Evolutionary conservation across 23 tunicate genomes (phyloP).

Genomic region (Phallusia fumigata): DNA sequence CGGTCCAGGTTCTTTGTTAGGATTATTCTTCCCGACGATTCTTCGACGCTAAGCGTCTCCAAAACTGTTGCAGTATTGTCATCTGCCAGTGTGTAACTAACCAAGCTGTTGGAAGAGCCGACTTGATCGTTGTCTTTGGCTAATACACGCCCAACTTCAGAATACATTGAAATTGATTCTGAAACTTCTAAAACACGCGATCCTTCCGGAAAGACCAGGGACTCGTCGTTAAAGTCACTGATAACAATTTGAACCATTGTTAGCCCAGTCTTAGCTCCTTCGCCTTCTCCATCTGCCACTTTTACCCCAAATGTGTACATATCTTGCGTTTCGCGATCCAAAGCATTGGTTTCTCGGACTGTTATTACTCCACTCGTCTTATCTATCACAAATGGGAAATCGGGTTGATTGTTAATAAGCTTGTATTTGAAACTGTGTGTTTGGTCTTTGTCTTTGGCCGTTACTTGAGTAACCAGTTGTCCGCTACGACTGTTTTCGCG

Average conservation of each 20-base stretch:
- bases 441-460: slow-evolving; percentile 33
- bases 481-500: slow-evolving; percentile 24
- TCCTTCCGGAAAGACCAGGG: slow-evolving; percentile 25
- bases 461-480: slow-evolving; percentile 20
- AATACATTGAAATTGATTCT: slow-evolving; percentile 6
- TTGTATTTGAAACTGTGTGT: background rate
- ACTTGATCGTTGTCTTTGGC: slow-evolving; percentile 48
- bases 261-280: background rate
- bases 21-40: slow-evolving; percentile 38
- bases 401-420: background rate
- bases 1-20: slow-evolving; percentile 31
- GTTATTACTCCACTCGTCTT: slow-evolving; percentile 26
- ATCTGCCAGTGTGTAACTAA: slow-evolving; percentile 10
- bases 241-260: slow-evolving; percentile 26
- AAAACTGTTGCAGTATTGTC: slow-evolving; percentile 5
- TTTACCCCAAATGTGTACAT: slow-evolving; percentile 9
- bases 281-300: slow-evolving; percentile 20
- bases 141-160: slow-evolving; percentile 29
- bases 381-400: slow-evolving; percentile 37
- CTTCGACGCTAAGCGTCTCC: slow-evolving; percentile 31
- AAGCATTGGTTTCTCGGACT: background rate
- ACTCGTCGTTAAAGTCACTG: slow-evolving; percentile 44
- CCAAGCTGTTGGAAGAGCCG: slow-evolving; percentile 17
- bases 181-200: slow-evolving; percentile 16
- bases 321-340: slow-evolving; percentile 43